Evolutionary conservation across 2,888 invertebrate genomes (phyloP).

Genomic region (Ceraclea dissimilis): DNA sequence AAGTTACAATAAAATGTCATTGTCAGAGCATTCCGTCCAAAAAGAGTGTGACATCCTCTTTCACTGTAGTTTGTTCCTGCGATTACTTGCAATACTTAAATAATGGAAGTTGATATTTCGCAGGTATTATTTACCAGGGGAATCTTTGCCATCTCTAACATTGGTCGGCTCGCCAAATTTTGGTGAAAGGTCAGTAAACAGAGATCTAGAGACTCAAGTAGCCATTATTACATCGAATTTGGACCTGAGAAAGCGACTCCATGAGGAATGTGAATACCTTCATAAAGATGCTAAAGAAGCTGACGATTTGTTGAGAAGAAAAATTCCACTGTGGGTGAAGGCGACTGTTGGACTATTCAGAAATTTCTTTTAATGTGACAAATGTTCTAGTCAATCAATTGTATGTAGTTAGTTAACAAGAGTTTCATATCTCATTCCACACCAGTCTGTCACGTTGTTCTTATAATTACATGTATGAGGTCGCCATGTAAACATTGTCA

Average conservation of each 20-base stretch:
- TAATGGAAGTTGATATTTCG: no score
- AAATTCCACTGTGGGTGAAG: slow-evolving; percentile 74
- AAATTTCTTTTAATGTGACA: slow-evolving; percentile 56
- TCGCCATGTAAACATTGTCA: neutral
- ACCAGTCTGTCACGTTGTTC: no score
- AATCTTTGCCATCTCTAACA: slow-evolving; percentile 67
- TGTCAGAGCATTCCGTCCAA: no score
- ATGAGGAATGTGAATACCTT: slow-evolving; percentile 66
- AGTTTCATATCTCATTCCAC: no score
- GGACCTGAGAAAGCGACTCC: slow-evolving; percentile 55
- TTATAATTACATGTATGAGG: neutral
- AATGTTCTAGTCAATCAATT: neutral
- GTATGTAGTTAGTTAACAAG: neutral
- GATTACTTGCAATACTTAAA: no score
- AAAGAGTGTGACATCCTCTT: no score
- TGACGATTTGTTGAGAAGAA: slow-evolving; percentile 56
- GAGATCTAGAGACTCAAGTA: slow-evolving; percentile 92
- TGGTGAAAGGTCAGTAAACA: slow-evolving; percentile 81
- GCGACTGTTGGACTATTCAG: slow-evolving; percentile 68
- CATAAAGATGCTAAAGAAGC: slow-evolving; percentile 58
- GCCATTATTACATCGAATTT: slow-evolving; percentile 74
- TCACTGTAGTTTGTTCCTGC: no score
- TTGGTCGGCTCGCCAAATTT: slow-evolving; percentile 94
- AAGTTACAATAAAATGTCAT: no score
- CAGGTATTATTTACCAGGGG: slow-evolving; percentile 69